Percentiles rank a stretch among this genome's conserved stretches.
Conservation (phyloP, 2,888 invertebrate genomes). For the Chorisops tibialis region DNA sequence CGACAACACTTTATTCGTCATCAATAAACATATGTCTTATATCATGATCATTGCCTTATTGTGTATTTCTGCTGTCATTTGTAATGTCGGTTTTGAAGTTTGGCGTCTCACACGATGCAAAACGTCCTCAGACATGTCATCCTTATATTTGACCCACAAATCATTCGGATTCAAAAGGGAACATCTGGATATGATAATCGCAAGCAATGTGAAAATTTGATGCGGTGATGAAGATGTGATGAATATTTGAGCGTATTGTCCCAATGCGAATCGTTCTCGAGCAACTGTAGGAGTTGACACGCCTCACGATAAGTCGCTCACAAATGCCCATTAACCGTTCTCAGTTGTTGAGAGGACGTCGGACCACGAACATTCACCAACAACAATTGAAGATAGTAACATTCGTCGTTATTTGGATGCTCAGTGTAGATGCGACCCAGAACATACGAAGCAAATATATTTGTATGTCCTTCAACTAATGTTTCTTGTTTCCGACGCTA, state of each 20-base stretch:
- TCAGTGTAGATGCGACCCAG: conserved; percentile 7
- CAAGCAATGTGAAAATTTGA: conserved; percentile 37
- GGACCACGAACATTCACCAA: no score
- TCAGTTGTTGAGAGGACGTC: conserved; percentile 26
- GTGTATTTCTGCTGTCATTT: no score
- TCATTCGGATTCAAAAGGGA: conserved; percentile 35
- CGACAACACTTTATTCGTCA: neutral
- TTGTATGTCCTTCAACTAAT: no score
- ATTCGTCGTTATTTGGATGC: conserved; percentile 7
- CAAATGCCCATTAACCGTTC: conserved; percentile 42
- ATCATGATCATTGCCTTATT: neutral
- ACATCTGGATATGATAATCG: conserved; percentile 36
- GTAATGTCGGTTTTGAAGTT: conserved; percentile 29
- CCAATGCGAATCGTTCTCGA: conserved; percentile 41
- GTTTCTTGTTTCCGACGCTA: neutral
- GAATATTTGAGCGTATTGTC: conserved; percentile 36
- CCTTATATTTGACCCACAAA: conserved; percentile 35
- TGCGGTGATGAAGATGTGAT: conserved; percentile 30
- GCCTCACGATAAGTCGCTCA: conserved; percentile 44
- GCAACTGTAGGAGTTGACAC: conserved; percentile 41
- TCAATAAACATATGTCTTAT: neutral
- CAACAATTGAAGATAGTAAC: no score
- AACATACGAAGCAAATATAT: no score
- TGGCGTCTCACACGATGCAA: conserved; percentile 35
- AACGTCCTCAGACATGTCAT: conserved; percentile 17